Base-by-base conservation (phyloP, 2,113 vertebrate genomes). In the Pungitius pungitius region DNA sequence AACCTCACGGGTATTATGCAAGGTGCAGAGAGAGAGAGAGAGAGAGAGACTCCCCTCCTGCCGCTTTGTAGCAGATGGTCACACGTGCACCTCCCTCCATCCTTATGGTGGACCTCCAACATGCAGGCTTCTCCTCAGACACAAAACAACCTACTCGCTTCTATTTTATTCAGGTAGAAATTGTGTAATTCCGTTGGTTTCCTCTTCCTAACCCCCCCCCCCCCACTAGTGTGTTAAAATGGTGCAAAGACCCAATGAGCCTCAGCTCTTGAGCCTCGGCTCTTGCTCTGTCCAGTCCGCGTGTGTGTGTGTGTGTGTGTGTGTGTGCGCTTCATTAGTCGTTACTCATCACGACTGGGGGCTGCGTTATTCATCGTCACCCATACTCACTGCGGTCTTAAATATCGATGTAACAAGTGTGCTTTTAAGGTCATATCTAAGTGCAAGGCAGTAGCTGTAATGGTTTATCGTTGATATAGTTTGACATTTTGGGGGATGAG, bases 1-100 rank as follows among this genome's bases (percentile, higher is more conserved):
- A 80, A 55, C 7, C 66, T 49, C 57, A 13, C 35, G 26, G 39
- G 45, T 83, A 45, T 77, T 42, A 63, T 79, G 59, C 57, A 61
- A 82, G 70, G 64, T 77, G 67, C 65, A 79, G 63, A 13, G 60
- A 35, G 11, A 35, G 49, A 39, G 35, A 42, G 6, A 69, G 11
- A 67, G 10, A 47, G 58, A 82, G 83, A 52, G 60, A 52, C 55
- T 86, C 60, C 75, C 84, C 83, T 88, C 90, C 89, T 80, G 89
- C 82, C 2, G 88, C 74, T 84, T 60, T 33, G 72, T 45, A 71
- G 55, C 91, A 90, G 89, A 92, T 90, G 89, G 91, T 80, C 86
- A 68, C 30, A 71, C 26, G 43, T 62, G 58, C 56, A 30, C 58
- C 68, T 81, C 79, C 75, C 72, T 33, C 61, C 70, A 42, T 75